Conservation (phyloP, 2,113 vertebrate genomes). For the Clupea harengus region DNA sequence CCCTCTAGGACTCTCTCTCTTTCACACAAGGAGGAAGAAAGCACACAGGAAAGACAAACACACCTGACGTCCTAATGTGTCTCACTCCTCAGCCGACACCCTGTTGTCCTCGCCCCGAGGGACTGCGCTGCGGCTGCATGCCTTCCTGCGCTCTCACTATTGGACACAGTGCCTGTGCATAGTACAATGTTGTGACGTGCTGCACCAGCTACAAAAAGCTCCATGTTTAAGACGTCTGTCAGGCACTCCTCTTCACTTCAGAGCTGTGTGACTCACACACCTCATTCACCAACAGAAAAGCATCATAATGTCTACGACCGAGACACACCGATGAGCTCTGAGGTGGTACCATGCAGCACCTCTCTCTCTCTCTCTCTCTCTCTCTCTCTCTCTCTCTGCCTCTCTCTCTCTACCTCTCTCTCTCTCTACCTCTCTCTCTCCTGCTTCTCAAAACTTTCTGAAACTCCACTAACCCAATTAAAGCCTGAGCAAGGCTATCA, state of each 20-base stretch:
- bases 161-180: neutral
- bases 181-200: neutral
- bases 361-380: neutral
- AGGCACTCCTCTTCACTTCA: neutral
- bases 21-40: no score
- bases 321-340: neutral
- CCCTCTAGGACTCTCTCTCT: neutral
- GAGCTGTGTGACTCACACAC: neutral
- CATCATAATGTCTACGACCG: neutral
- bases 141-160: neutral
- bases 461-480: constrained; percentile 39
- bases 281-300: neutral
- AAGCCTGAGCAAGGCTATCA: constrained; percentile 34
- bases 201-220: neutral
- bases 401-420: neutral
- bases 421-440: neutral
- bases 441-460: constrained; percentile 16
- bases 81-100: neutral
- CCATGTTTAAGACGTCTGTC: neutral
- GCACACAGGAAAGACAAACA: no score
- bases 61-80: neutral
- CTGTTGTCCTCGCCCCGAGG: neutral
- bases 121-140: neutral
- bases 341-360: neutral
- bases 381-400: neutral